These are phyloP conservation scores for Neopipo cinnamomea DNA, from an alignment of 2,113 vertebrate genomes.

Conservation along the genomic window DNA sequence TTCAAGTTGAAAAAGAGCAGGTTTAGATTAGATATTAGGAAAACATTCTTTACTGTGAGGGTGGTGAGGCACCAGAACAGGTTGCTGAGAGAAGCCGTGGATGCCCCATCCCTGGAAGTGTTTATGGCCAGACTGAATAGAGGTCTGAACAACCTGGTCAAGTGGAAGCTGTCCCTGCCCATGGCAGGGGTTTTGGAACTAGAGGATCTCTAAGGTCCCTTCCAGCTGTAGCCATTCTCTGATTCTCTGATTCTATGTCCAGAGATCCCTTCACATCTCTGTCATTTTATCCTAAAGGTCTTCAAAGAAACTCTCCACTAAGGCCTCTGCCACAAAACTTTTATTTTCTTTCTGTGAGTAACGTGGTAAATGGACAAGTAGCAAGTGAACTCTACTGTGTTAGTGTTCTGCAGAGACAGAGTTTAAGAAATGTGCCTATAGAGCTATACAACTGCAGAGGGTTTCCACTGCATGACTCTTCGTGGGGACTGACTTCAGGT, in stretches of 20 bases:
- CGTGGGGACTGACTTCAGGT: not conserved
- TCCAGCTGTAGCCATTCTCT: not conserved
- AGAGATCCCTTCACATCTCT: not conserved
- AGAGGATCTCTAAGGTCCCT: not conserved
- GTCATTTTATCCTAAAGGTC: not conserved
- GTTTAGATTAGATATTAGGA: not conserved
- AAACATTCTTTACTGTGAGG: not conserved
- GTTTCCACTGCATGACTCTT: not conserved
- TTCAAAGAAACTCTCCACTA: not conserved
- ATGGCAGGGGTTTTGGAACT: not conserved
- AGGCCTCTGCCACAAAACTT: slow-evolving; percentile 5
- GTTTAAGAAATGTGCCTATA: not conserved
- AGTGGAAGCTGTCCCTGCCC: not conserved
- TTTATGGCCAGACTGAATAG: not conserved
- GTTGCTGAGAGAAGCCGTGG: not conserved
- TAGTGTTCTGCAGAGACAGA: not conserved
- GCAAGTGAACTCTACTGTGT: not conserved
- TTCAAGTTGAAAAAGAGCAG: not conserved
- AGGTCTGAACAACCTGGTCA: not conserved
- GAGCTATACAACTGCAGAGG: not conserved
- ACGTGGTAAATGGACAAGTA: not conserved
- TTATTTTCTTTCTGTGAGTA: not conserved
- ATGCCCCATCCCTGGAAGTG: not conserved
- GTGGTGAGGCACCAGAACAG: not conserved
- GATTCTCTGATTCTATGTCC: not conserved